These are phyloP conservation scores for Cantharis flavilabris DNA, from an alignment of 2,888 invertebrate genomes.

Conservation along the genomic window DNA sequence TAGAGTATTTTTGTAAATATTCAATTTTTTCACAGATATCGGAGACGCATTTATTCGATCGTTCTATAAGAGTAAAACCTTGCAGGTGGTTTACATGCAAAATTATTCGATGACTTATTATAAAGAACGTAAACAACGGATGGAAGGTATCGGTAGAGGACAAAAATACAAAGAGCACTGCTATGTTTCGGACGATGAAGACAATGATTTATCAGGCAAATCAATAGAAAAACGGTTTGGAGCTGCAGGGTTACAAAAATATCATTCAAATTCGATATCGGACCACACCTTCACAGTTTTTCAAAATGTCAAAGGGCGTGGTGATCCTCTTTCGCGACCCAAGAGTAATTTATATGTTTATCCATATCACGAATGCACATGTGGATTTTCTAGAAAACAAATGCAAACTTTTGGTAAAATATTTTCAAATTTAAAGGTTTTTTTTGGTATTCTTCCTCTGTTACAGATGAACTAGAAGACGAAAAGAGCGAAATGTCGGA, in stretches of 20 bases:
- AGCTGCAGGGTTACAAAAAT: neutral
- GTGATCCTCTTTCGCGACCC: constrained; percentile 24
- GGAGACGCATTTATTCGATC: constrained; percentile 44
- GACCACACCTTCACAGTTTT: constrained; percentile 33
- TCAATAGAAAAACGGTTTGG: constrained; percentile 22
- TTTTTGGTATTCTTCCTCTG: neutral
- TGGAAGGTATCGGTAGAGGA: constrained; percentile 26
- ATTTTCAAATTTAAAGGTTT: neutral
- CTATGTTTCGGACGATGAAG: constrained; percentile 33
- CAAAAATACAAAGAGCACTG: constrained; percentile 5
- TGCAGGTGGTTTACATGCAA: constrained; percentile 50
- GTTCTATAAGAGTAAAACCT: constrained; percentile 38
- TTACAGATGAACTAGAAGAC: neutral
- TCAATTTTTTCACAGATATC: constrained; percentile 38
- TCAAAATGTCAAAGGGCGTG: constrained; percentile 9
- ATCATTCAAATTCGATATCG: constrained; percentile 13
- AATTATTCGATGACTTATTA: constrained; percentile 34
- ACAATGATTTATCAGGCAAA: constrained; percentile 16
- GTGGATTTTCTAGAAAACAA: constrained; percentile 31
- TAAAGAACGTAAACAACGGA: constrained; percentile 26
- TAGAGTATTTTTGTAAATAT: neutral
- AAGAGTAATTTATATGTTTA: constrained; percentile 45
- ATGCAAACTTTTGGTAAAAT: neutral
- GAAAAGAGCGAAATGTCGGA: neutral
- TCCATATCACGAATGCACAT: constrained; percentile 47